These are phyloP conservation scores for Ceramica pisi DNA, from an alignment of 2,888 invertebrate species.

Conservation along the genomic window DNA sequence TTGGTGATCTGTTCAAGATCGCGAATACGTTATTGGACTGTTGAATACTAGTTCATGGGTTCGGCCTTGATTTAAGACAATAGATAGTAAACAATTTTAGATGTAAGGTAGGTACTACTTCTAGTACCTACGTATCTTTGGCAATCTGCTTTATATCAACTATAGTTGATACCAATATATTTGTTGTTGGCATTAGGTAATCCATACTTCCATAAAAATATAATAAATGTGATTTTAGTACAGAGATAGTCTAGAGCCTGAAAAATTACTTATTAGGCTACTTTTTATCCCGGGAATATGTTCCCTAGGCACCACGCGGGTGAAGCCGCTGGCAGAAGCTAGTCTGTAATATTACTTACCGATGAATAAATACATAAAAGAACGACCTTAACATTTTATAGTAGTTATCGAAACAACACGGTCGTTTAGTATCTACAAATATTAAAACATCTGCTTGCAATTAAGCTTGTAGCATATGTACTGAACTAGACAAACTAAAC, in stretches of 20 bases:
- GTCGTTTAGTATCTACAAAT: conserved; percentile 8
- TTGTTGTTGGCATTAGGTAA: background rate
- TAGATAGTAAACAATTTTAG: background rate
- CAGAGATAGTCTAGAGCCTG: too few species aligned
- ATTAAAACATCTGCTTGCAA: conserved; percentile 24
- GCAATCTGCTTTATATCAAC: background rate
- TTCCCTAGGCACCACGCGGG: too few species aligned
- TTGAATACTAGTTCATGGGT: background rate
- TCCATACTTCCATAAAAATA: too few species aligned
- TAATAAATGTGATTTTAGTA: too few species aligned
- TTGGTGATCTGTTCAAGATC: conserved; percentile 2
- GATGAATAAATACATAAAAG: background rate
- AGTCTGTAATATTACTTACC: too few species aligned
- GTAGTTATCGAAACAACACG: background rate
- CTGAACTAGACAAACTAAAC: background rate
- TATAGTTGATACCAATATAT: background rate
- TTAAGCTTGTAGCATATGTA: background rate
- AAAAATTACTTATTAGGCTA: too few species aligned
- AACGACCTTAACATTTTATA: background rate
- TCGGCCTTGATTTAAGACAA: conserved; percentile 5
- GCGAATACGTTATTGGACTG: background rate
- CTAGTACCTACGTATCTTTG: background rate
- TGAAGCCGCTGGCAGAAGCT: too few species aligned
- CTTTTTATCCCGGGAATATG: too few species aligned
- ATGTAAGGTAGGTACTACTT: background rate